phyloP scores from a whole-genome alignment of 2,888 invertebrate species.

The Drosophila vallismaia region DNA sequence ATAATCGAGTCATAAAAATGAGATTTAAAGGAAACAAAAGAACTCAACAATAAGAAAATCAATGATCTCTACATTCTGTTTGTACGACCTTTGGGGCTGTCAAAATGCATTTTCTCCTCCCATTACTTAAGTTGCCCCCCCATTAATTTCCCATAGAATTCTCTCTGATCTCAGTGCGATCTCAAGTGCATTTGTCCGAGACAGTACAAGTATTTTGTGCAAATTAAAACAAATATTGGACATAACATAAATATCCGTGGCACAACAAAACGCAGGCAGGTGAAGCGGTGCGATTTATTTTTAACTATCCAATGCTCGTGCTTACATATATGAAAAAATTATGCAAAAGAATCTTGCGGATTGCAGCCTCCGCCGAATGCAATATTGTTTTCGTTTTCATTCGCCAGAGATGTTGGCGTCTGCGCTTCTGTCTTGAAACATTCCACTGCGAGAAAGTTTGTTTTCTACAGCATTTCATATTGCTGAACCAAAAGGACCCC shows the following conservation, averaged over 20 bases:
- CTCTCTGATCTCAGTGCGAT: conserved; percentile 30
- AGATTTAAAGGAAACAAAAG: not conserved
- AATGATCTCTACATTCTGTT: conserved; percentile 6
- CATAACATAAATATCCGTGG: conserved; percentile 61
- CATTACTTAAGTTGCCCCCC: conserved; percentile 40
- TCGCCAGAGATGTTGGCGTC: conserved; percentile 53
- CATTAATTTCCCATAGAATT: conserved; percentile 51
- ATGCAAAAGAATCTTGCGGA: conserved; percentile 30
- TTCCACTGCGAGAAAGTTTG: conserved; percentile 17
- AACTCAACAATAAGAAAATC: not conserved
- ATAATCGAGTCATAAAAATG: not conserved
- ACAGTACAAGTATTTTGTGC: conserved; percentile 32
- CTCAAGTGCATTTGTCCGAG: conserved; percentile 52
- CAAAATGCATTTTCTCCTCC: conserved; percentile 40
- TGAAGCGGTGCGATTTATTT: conserved; percentile 52
- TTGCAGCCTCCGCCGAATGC: conserved; percentile 43
- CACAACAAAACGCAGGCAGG: conserved; percentile 39
- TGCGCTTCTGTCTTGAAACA: conserved; percentile 52
- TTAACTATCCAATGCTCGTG: conserved; percentile 35
- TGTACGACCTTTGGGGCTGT: conserved; percentile 41
- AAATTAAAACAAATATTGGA: conserved; percentile 66
- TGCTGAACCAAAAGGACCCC: too few relatives aligned
- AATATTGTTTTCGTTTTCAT: conserved; percentile 74
- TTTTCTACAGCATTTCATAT: too few relatives aligned
- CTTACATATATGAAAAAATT: conserved; percentile 23